Evolutionary conservation across 1,140 invertebrate genomes (phyloP).

Genomic region (Pseudobourletiella spinata): DNA sequence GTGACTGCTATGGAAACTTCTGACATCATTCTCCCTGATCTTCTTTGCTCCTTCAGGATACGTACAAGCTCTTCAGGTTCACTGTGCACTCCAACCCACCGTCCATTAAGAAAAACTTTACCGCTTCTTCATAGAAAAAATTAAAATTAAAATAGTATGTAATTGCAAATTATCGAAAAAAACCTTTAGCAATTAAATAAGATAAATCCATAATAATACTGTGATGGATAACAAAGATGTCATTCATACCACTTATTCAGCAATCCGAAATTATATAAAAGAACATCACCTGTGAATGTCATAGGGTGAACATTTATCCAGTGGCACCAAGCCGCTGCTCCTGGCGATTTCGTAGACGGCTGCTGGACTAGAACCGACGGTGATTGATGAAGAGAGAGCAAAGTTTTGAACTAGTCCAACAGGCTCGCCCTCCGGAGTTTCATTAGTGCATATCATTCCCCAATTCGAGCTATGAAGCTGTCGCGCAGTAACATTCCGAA

Average conservation of each 20-base stretch:
- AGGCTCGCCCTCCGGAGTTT: conserved; percentile 90
- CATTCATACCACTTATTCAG: no score
- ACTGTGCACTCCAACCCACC: conserved; percentile 94
- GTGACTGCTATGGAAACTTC: conserved; percentile 92
- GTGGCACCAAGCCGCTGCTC: not conserved
- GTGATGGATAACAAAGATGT: no score
- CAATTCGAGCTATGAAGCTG: conserved; percentile 85
- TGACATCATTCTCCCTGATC: conserved; percentile 94
- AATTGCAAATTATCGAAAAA: not conserved
- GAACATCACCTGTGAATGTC: no score
- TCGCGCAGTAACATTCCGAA: conserved; percentile 92
- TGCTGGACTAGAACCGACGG: conserved; percentile 91
- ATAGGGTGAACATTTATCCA: no score
- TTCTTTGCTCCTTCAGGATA: conserved; percentile 83
- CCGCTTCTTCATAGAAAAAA: conserved; percentile 48
- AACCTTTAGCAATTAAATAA: not conserved
- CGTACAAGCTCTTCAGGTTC: conserved; percentile 95
- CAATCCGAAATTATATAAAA: no score
- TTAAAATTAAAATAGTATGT: conserved; percentile 83
- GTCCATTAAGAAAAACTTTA: conserved; percentile 98
- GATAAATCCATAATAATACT: no score
- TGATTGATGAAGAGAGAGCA: conserved; percentile 98
- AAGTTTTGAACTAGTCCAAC: conserved; percentile 95
- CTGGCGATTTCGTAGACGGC: conserved; percentile 96
- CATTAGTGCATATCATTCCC: conserved; percentile 92